Base-by-base conservation (phyloP, 2,888 invertebrate genomes). In the Galerucella pusilla region DNA sequence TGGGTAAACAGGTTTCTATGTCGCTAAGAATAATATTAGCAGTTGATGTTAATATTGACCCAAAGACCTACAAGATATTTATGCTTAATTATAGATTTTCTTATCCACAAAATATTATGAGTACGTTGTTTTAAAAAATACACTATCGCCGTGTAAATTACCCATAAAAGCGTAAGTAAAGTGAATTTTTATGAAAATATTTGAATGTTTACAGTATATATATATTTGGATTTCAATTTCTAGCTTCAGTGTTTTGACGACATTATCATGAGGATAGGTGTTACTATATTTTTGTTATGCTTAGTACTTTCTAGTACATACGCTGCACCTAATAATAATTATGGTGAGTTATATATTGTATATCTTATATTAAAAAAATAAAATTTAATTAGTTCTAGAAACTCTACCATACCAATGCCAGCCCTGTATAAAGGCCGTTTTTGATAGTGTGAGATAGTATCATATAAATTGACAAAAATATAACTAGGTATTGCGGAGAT, bases 1-100 rank as follows among this genome's bases (percentile, higher is more conserved):
- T 63, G 11, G 63, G 63, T 63, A 63, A 63, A 42, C 42, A 10
- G 63, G 63, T 63, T 63, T 63, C n/a, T 63, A 63, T 63, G 63
- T n/a, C 63, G 35, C 20, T 20, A 63, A 7, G 12, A 14, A n/a
- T 42, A 42, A 35, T 20, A 20, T 57, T 57, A 57, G 7, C 9
- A 16, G 57, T 63, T 7, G n/a, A 35, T 28, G 63, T 63, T 42
- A 9, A 42, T 35, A 42, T 42, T 63, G 63, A 63, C 63, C 63
- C 35, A 11, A 57, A 57, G 57, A 57, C 57, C 57, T 20, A 57
- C 16, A 57, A 57, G n/a, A 52, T 52, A 52, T 52, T 52, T 52
- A 52, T 42, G 5, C 7, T 0, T 20, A 57, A 57, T 57, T 57
- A 57, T 20, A 10, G 4, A 16, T 57, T 20, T 57, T 57, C 16